Evolutionary conservation across 2,888 invertebrate species (phyloP).

Genomic region (Acholoe squamosa): DNA sequence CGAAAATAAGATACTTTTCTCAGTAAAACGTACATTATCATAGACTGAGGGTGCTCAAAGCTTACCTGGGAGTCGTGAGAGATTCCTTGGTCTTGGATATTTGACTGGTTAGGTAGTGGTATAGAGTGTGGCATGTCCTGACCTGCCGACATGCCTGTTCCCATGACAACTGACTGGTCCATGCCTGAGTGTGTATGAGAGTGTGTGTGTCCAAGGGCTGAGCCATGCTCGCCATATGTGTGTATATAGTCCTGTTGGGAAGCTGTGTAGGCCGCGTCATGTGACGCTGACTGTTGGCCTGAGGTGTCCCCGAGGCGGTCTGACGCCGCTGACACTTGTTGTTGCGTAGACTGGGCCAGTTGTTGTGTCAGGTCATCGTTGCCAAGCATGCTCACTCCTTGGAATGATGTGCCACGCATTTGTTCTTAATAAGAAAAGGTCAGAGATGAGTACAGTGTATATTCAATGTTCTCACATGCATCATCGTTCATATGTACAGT

Average conservation of each 20-base stretch:
- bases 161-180: constrained; percentile 64
- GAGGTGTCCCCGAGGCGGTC: not conserved
- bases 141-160: constrained; percentile 41
- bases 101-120: constrained; percentile 66
- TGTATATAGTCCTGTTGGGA: constrained; percentile 54
- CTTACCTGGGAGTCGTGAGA: constrained; percentile 62
- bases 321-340: not conserved
- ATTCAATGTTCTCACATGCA: no score
- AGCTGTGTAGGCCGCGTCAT: constrained; percentile 10
- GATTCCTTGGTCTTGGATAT: constrained; percentile 49
- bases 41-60: no score
- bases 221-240: constrained; percentile 34
- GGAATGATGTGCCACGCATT: constrained; percentile 52
- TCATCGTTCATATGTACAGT: no score
- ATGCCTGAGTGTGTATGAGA: constrained; percentile 59
- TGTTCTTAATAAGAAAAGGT: no score
- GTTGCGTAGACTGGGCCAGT: constrained; percentile 46
- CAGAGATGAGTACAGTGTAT: no score
- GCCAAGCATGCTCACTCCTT: constrained; percentile 48
- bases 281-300: not conserved
- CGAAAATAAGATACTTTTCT: no score
- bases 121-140: constrained; percentile 67
- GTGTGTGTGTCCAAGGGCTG: constrained; percentile 47
- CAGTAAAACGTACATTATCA: no score
- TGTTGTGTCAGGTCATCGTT: constrained; percentile 47